A percentile compares a stretch with the other conserved stretches of the same genome.
phyloP scores from a whole-genome alignment of 1,140 invertebrate species.

The Meloidogyne hapla region DNA sequence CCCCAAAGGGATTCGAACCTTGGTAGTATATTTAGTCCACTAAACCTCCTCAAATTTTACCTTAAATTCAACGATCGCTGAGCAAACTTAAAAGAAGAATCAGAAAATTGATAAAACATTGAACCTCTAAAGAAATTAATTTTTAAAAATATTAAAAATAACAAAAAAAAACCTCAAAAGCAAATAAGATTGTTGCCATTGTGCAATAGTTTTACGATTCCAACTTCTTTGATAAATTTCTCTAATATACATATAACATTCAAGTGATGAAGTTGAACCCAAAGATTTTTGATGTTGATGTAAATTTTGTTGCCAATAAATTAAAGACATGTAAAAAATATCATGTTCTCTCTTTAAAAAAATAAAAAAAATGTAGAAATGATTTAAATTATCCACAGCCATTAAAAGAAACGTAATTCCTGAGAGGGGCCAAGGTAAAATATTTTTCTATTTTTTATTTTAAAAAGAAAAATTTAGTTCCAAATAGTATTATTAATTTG shows the following conservation, averaged over 20 bases:
- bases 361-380: conserved; percentile 25
- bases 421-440: too few species aligned
- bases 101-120: conserved; percentile 42
- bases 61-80: conserved; percentile 36
- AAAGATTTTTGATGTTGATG: not conserved
- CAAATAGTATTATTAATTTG: too few species aligned
- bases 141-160: conserved; percentile 4
- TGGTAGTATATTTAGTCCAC: too few species aligned
- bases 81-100: conserved; percentile 45
- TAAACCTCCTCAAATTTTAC: not conserved
- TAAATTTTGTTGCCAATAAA: conserved; percentile 45
- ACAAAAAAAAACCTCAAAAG: conserved; percentile 29
- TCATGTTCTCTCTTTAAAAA: conserved; percentile 34
- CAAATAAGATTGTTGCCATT: conserved; percentile 42
- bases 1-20: not conserved
- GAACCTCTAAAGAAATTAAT: conserved; percentile 33
- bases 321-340: conserved; percentile 33
- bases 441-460: too few species aligned
- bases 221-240: conserved; percentile 43
- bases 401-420: too few species aligned
- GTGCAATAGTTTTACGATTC: conserved; percentile 21
- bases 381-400: too few species aligned
- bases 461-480: too few species aligned
- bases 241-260: conserved; percentile 39
- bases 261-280: conserved; percentile 21